Conservation (phyloP, 2,797 vertebrate genomes). For the Cyprinella venusta region DNA sequence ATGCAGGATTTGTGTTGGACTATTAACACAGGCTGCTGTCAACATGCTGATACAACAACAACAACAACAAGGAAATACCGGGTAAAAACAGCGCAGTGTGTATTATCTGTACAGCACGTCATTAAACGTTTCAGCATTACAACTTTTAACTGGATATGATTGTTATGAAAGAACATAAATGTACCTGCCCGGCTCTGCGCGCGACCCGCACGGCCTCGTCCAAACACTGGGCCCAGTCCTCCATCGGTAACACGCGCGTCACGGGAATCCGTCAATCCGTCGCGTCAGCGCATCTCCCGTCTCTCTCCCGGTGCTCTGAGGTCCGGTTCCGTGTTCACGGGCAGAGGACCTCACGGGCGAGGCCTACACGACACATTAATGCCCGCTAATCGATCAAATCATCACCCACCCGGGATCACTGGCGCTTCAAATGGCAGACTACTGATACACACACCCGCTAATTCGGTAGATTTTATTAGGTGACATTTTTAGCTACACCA, state of each 20-base stretch:
- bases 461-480: too few relatives aligned
- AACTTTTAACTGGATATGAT: background rate
- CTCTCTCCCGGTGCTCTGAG: background rate
- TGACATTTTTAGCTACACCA: background rate
- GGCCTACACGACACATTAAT: slow-evolving; percentile 1
- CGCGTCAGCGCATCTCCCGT: slow-evolving; percentile 18
- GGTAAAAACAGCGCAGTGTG: background rate
- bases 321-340: slow-evolving; percentile 9
- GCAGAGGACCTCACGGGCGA: background rate
- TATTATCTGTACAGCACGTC: too few relatives aligned
- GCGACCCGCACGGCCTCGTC: slow-evolving; percentile 81
- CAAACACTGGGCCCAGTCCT: slow-evolving; percentile 78
- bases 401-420: background rate
- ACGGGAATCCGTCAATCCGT: background rate
- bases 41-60: background rate
- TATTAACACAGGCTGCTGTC: background rate
- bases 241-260: slow-evolving; percentile 42
- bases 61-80: background rate
- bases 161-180: background rate
- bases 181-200: slow-evolving; percentile 78
- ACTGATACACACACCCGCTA: too few relatives aligned
- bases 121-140: background rate
- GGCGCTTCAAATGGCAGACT: too few relatives aligned
- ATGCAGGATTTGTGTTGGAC: background rate
- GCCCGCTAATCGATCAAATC: background rate